A percentile compares a stretch with the other conserved stretches of the same genome.
These are phyloP conservation scores for Volucella bombylans DNA, from an alignment of 2,888 invertebrate genomes.

Conservation along the genomic window DNA sequence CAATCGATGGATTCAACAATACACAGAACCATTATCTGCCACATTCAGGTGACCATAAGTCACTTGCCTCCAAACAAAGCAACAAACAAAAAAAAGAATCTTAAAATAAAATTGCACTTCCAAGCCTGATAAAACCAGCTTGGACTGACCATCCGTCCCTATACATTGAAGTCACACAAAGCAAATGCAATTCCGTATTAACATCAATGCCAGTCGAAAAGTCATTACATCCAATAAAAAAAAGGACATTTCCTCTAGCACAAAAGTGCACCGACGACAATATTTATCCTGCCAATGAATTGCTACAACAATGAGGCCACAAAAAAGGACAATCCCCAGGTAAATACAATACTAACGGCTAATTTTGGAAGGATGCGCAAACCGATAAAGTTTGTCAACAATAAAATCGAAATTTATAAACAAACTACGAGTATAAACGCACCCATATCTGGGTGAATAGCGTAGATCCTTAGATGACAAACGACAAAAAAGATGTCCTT, in stretches of 20 bases:
- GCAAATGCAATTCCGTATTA: slow-evolving; percentile 40
- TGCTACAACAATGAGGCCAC: slow-evolving; percentile 46
- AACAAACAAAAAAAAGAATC: slow-evolving; percentile 12
- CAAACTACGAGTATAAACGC: slow-evolving; percentile 58
- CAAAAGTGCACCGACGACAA: slow-evolving; percentile 63
- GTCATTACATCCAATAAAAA: slow-evolving; percentile 71
- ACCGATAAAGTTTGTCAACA: slow-evolving; percentile 73
- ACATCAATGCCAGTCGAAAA: slow-evolving; percentile 61
- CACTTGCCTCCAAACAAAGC: slow-evolving; percentile 50
- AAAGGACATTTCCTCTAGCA: slow-evolving; percentile 42
- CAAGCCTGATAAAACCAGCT: slow-evolving; percentile 35
- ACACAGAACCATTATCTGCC: slow-evolving; percentile 35
- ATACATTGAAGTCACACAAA: slow-evolving; percentile 41
- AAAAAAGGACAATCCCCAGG: slow-evolving; percentile 62
- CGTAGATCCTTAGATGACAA: slow-evolving; percentile 53
- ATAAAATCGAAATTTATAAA: slow-evolving; percentile 62
- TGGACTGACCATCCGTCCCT: slow-evolving; percentile 29
- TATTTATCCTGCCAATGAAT: slow-evolving; percentile 70
- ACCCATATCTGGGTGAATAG: slow-evolving; percentile 39
- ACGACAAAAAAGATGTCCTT: slow-evolving; percentile 53
- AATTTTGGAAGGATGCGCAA: slow-evolving; percentile 54
- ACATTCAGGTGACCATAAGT: slow-evolving; percentile 57
- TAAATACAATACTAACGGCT: slow-evolving; percentile 44
- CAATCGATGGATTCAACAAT: slow-evolving; percentile 27
- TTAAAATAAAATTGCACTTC: slow-evolving; percentile 43